Evolutionary conservation across 53 echinoderm and acorn worm species (phyloP).

Genomic region (Paracentrotus lividus): DNA sequence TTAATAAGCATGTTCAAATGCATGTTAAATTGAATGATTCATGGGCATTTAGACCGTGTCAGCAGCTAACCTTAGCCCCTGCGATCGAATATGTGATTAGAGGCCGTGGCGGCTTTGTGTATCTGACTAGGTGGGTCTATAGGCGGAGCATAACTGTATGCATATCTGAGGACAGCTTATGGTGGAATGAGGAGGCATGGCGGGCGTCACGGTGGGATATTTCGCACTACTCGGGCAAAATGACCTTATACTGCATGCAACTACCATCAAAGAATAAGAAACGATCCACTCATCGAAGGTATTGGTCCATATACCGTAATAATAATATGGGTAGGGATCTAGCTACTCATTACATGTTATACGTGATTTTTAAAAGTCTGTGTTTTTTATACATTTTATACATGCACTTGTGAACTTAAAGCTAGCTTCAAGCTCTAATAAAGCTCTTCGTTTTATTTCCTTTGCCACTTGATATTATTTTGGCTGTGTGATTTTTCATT

Average conservation of each 20-base stretch:
- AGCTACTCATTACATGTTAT: too few relatives aligned
- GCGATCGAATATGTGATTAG: slow-evolving; percentile 29
- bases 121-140: not conserved
- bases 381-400: too few relatives aligned
- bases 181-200: not conserved
- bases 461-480: too few relatives aligned
- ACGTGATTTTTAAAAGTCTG: too few relatives aligned
- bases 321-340: too few relatives aligned
- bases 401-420: too few relatives aligned
- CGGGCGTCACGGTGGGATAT: not conserved
- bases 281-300: too few relatives aligned
- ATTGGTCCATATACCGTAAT: too few relatives aligned
- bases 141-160: not conserved
- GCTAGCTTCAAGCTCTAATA: too few relatives aligned
- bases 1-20: slow-evolving; percentile 19
- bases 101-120: not conserved
- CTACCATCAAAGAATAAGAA: not conserved
- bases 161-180: not conserved
- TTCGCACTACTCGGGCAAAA: not conserved
- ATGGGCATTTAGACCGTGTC: slow-evolving; percentile 12
- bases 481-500: too few relatives aligned
- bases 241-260: not conserved
- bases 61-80: slow-evolving; percentile 12
- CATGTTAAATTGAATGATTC: slow-evolving; percentile 36
- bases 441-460: too few relatives aligned